Percentiles rank a stretch among this genome's conserved stretches.
These are phyloP conservation scores for Kuschelorhynchus macadamiae DNA, from an alignment of 2,888 invertebrate genomes.

Conservation along the genomic window DNA sequence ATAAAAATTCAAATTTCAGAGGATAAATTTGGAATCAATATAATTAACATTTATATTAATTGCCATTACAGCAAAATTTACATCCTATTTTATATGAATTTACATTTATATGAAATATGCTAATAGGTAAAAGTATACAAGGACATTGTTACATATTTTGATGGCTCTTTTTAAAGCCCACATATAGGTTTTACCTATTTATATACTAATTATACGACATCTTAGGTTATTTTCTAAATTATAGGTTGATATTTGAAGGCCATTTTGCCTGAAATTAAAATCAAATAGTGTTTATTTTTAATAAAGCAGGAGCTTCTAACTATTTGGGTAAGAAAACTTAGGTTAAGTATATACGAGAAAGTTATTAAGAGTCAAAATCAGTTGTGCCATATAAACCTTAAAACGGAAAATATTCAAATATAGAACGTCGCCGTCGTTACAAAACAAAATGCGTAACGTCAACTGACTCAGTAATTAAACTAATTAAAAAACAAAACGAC, in stretches of 20 bases:
- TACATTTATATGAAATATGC: conserved; percentile 43
- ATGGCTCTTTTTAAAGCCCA: conserved; percentile 17
- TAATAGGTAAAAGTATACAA: conserved; percentile 43
- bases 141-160: conserved; percentile 29
- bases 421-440: no score
- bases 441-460: no score
- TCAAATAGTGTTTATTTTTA: no score
- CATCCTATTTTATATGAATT: conserved; percentile 48
- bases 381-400: no score
- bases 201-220: not conserved
- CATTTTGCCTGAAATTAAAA: no score
- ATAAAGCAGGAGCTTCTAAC: no score
- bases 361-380: no score
- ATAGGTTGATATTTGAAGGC: not conserved
- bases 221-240: conserved; percentile 4
- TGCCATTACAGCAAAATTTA: conserved; percentile 49
- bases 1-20: conserved; percentile 43
- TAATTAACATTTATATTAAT: conserved; percentile 48
- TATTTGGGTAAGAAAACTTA: no score
- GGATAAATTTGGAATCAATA: conserved; percentile 45
- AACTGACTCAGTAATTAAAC: no score
- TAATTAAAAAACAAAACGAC: no score
- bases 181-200: conserved; percentile 27
- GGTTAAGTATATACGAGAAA: no score
- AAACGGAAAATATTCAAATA: no score